Base-by-base conservation (phyloP, 2,888 invertebrate genomes). In the Embidobia sp. region DNA sequence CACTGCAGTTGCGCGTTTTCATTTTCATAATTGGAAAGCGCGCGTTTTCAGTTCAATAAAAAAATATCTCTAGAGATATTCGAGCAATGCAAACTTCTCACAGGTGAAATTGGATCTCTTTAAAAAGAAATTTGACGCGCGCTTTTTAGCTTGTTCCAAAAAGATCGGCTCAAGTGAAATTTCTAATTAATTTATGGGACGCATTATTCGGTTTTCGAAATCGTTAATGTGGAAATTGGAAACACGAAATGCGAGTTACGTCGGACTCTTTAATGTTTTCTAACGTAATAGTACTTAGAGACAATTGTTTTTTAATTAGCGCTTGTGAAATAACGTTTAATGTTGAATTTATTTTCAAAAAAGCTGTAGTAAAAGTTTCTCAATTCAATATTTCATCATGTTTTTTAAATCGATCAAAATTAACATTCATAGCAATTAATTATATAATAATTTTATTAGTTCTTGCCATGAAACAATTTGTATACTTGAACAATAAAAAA, bases 81-180 rank as follows among this genome's bases (percentile, higher is more conserved):
- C 40, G 29, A 40, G 61, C 29, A 27, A 61, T 61, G 63, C 29
- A 40, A 49, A 63, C 37, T 63, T 63, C 11, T 13, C 31, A 29
- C 40, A 49, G 31, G 63, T 63, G 63, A 63, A 63, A 63, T 63
- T 63, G 63, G 49, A 63, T 63, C 63, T 63, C 63, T 63, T 49
- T 19, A 31, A 49, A 49, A 63, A 63, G 63, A 63, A 63, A 63
- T 63, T 63, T 63, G 40, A 63, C 31, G 29, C 16, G 40, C 40
- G 49, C 49, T 49, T 63, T 49, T 49, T 49, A 26, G 49, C 10
- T 19, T 27, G 61, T n/a, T 48, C 37, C 48, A 10, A 48, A 61
- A 61, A 46, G 35, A 11, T 11, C 10, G 40, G n/a, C 53, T 11
- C 31, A 8, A 53, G 53, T 64, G 53, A 51, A 64, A 64, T 64